A percentile compares a stretch with the other conserved stretches of the same genome.
phyloP scores from a whole-genome alignment of 2,888 invertebrate species.

The Leptopterna dolabrata region DNA sequence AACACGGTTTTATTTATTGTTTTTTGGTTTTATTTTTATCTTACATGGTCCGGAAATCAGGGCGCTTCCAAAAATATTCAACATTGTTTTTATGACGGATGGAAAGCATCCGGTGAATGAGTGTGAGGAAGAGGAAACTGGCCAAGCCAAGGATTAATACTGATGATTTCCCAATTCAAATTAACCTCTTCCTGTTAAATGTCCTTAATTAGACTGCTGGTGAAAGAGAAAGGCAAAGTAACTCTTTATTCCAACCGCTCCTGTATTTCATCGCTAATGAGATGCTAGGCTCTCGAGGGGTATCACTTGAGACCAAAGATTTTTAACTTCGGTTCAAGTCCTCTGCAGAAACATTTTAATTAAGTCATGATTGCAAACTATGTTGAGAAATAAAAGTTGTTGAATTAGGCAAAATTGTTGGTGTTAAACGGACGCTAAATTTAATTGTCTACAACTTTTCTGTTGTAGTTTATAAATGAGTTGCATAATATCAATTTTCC shows the following conservation, averaged over 20 bases:
- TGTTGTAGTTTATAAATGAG: too few species aligned
- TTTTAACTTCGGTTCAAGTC: not conserved
- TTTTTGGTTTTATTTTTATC: too few species aligned
- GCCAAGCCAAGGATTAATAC: not conserved
- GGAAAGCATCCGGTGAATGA: too few species aligned
- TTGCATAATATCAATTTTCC: too few species aligned
- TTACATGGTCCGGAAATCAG: too few species aligned
- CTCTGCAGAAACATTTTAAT: not conserved
- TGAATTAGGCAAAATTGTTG: too few species aligned
- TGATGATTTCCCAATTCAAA: not conserved
- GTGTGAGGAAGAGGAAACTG: not conserved
- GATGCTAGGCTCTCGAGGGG: not conserved
- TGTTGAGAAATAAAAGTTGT: too few species aligned
- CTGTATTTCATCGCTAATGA: constrained; percentile 1
- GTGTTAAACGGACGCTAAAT: too few species aligned
- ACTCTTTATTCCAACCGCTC: not conserved
- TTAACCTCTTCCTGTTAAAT: not conserved
- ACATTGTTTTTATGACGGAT: too few species aligned
- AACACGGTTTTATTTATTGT: too few species aligned
- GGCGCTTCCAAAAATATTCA: too few species aligned
- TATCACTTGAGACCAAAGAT: not conserved
- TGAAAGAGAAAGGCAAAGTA: not conserved
- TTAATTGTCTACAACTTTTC: too few species aligned
- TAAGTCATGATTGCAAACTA: not conserved
- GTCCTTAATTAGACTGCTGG: constrained; percentile 3